Percentiles rank a stretch among this genome's conserved stretches.
These are phyloP conservation scores for Styela plicata DNA, from an alignment of 23 tunicate genomes.

Conservation along the genomic window DNA sequence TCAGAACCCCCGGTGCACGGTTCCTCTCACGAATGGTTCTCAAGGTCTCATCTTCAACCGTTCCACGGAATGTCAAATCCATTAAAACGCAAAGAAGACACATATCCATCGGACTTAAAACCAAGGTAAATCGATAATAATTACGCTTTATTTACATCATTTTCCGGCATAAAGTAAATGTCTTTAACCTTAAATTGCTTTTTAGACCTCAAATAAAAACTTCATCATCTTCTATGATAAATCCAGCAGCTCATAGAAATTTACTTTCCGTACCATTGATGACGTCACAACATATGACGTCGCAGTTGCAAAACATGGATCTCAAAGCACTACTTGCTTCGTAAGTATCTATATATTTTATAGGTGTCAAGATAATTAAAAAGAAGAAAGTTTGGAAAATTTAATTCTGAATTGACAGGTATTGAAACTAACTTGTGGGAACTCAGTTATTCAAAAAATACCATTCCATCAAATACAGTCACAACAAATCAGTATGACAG, in stretches of 20 bases:
- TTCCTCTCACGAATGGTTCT: background rate
- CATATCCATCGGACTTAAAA: background rate
- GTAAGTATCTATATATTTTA: too few species aligned
- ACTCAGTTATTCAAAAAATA: too few species aligned
- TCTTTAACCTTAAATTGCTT: too few species aligned
- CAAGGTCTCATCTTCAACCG: background rate
- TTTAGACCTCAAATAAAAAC: background rate
- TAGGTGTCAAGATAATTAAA: too few species aligned
- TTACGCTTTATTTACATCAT: too few species aligned
- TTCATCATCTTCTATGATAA: background rate
- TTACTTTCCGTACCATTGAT: background rate
- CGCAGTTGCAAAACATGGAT: background rate
- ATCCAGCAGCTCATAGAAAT: background rate
- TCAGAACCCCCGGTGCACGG: background rate
- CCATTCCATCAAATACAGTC: too few species aligned
- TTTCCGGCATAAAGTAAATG: too few species aligned
- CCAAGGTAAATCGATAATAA: background rate
- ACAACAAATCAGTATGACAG: too few species aligned
- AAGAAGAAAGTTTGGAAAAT: too few species aligned
- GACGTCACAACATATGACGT: constrained; percentile 7
- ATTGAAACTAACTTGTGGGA: too few species aligned
- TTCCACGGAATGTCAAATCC: background rate
- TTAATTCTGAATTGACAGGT: too few species aligned
- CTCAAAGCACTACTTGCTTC: background rate
- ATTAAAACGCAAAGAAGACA: background rate